Percentiles rank a stretch among this genome's conserved stretches.
These are phyloP conservation scores for Oreohelix idahoensis DNA, from an alignment of 1,140 invertebrate species.

Conservation along the genomic window DNA sequence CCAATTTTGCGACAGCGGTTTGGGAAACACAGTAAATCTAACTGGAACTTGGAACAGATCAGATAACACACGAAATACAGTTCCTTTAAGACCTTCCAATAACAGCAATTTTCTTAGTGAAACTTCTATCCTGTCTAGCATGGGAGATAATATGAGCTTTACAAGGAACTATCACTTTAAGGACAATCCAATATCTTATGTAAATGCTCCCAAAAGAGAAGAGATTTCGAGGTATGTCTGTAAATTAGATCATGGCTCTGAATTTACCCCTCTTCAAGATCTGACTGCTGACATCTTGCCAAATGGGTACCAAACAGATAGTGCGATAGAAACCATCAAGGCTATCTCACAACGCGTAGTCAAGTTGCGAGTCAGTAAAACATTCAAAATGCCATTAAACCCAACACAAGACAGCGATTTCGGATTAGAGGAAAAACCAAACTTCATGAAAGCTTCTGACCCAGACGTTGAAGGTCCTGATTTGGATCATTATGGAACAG, in stretches of 20 bases:
- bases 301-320: not conserved
- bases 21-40: not conserved
- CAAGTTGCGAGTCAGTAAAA: not conserved
- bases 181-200: not conserved
- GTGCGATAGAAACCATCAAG: not conserved
- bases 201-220: not conserved
- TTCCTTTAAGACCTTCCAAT: not conserved
- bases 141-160: not conserved
- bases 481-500: slow-evolving; percentile 19
- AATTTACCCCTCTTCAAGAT: slow-evolving; percentile 14
- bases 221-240: not conserved
- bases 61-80: not conserved
- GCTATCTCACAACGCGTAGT: slow-evolving; percentile 19
- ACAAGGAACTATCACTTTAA: not conserved
- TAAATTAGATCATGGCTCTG: not conserved
- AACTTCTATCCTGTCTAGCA: not conserved
- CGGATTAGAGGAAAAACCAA: not conserved
- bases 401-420: not conserved
- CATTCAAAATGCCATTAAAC: not conserved
- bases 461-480: not conserved
- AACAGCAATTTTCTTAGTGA: not conserved
- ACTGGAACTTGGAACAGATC: not conserved
- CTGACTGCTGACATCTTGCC: not conserved
- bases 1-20: not conserved
- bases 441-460: no score